These are phyloP conservation scores for Eristalis pertinax DNA, from an alignment of 2,888 invertebrate species.

Conservation along the genomic window DNA sequence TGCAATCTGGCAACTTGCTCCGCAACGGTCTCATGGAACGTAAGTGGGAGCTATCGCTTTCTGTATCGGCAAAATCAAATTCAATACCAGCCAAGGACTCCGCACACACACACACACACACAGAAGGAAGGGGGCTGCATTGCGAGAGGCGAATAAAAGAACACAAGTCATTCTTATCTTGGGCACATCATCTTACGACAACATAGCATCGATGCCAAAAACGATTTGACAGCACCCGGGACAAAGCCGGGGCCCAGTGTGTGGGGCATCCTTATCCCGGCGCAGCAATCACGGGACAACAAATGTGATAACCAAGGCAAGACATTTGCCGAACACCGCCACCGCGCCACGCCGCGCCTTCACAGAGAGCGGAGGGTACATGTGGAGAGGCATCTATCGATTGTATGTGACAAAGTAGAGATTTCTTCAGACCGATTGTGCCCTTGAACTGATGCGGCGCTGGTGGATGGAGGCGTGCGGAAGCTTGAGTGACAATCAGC, in stretches of 20 bases:
- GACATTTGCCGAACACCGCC: slow-evolving; percentile 13
- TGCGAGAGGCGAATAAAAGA: slow-evolving; percentile 1
- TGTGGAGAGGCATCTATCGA: slow-evolving; percentile 33
- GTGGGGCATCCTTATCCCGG: slow-evolving; percentile 34
- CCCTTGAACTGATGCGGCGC: neutral
- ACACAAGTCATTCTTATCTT: slow-evolving; percentile 38
- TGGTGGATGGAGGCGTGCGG: neutral
- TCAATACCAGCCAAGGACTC: slow-evolving; percentile 31
- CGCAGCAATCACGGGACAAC: slow-evolving; percentile 45
- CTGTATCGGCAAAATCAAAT: slow-evolving; percentile 54
- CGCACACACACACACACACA: neutral
- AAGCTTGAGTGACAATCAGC: slow-evolving; percentile 32
- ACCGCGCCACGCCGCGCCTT: neutral
- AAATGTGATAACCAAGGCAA: slow-evolving; percentile 46
- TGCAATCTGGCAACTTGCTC: slow-evolving; percentile 13
- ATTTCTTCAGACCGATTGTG: slow-evolving; percentile 47
- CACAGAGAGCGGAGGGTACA: neutral
- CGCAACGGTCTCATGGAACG: slow-evolving; percentile 22
- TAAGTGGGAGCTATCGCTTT: slow-evolving; percentile 46
- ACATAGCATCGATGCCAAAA: slow-evolving; percentile 59
- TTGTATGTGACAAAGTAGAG: slow-evolving; percentile 58
- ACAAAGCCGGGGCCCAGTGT: slow-evolving; percentile 44
- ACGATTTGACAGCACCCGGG: slow-evolving; percentile 49
- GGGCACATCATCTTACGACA: slow-evolving; percentile 43
- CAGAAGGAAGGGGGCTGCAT: neutral